Base-by-base conservation (phyloP, 1,140 invertebrate species). In the Aethina tumida region DNA sequence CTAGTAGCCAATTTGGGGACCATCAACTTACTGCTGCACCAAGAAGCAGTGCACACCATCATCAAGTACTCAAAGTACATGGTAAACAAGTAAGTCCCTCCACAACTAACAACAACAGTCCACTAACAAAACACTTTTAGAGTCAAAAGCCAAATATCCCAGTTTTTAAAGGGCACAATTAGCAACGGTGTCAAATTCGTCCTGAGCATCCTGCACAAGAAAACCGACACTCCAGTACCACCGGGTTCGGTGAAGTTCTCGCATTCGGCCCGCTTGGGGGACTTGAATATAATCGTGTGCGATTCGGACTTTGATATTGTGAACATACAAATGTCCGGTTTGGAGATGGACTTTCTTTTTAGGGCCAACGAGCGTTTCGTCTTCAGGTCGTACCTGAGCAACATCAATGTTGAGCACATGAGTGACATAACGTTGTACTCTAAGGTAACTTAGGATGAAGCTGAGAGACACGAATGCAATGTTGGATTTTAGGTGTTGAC, bases 341-440 rank as follows among this genome's bases (percentile, higher is more conserved):
- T 85, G n/a, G 81, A 86, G 60, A 74, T 77, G 47, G 74, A 81
- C 65, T 79, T 79, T 53, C 70, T 83, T 35, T 81, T 84, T 53
- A 77, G 83, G 59, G 80, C 80, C n/a, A 80, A 85, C 53, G 81
- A 85, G 47, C 68, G 80, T 47, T 81, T 83, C 64, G 76, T 84
- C 16, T 69, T 88, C 39, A 68, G 79, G 40, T 68, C 73, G 22
- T 78, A 76, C 53, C 62, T 87, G 0, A 73, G 73, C 28, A 73
- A 73, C 10, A 55, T 87, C 9, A 66, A 69, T 10, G 63, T 86
- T 8, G 79, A 86, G 48, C 84, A 88, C 60, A 55, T 84, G 2
- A 75, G 75, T 18, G 75, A 81, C 40, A 70, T 77, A 25, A 84
- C 81, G n/a, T 63, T 88, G 3, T 87, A 86, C 55, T 71, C 75